Evolutionary conservation across 92 coral and sea anemone genomes (phyloP), one percentile per base, ranked within the genome.

Genomic region (Metridium senile): DNA sequence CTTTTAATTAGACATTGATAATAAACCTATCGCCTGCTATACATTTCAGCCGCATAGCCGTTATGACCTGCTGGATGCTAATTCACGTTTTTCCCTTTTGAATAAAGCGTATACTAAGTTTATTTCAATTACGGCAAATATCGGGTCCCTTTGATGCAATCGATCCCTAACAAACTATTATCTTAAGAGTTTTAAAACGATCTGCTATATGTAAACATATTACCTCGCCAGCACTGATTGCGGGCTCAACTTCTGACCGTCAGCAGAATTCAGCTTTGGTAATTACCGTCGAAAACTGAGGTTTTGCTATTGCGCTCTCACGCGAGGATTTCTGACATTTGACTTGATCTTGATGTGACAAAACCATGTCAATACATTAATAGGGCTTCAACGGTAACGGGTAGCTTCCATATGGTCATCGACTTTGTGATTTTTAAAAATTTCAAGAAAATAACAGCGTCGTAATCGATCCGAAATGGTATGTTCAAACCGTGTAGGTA

Each of bases 251-350:
- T 23, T 61, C 22, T 54, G 59, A 39, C 49, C 59, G 59, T 3
- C 9, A 21, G 23, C 21, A 54, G 25, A 54, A 54, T 21, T 3
- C 17, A 54, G 59, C 16, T 13, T 39, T 6, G 4, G 59, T 54
- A 54, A 54, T 54, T 54, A 54, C 59, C 17, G 23, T 3, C n/a
- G 17, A 54, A 16, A 54, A 13, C 59, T 54, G 17, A 22, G 31
- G 66, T 23, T 61, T 61, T 61, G 22, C 33, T 61, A 21, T 26
- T 61, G 8, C 7, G 19, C 8, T 26, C 66, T 61, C 66, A 61
- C 66, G 66, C 66, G 32, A 61, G 33, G 66, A 22, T 21, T 54
- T 7, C 9, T 61, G 66, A 27, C 66, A 61, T 61, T 61, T 61
- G 32, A 61, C 66, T 61, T 27, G 28, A 61, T 61, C 22, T 61